These are phyloP conservation scores for Aptenodytes forsteri DNA, from an alignment of 2,113 vertebrate genomes.

Conservation along the genomic window DNA sequence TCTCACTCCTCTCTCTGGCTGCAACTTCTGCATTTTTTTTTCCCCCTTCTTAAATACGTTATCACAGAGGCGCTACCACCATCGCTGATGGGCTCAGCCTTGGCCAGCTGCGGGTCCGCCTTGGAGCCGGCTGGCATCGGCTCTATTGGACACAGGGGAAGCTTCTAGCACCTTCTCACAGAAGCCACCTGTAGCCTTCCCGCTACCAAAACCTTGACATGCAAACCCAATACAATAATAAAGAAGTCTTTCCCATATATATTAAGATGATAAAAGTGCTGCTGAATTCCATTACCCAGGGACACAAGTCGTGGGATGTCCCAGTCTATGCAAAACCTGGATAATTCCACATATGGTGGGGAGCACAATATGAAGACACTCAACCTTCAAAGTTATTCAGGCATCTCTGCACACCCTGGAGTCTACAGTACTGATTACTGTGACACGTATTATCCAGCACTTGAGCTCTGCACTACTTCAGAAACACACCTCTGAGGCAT, in stretches of 20 bases:
- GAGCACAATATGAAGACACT: not conserved
- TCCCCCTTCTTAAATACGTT: not conserved
- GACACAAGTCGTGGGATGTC: accelerated
- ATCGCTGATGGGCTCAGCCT: not conserved
- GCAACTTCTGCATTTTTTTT: too few species aligned
- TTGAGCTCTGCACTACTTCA: not conserved
- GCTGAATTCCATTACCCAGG: not conserved
- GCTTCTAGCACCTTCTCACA: not conserved
- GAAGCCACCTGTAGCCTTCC: not conserved
- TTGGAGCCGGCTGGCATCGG: not conserved
- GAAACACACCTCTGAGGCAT: not conserved
- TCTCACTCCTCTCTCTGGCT: too few species aligned
- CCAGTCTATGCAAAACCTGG: not conserved
- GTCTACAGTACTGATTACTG: not conserved
- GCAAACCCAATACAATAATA: not conserved
- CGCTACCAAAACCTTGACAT: not conserved
- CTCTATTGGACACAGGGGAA: not conserved
- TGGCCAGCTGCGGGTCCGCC: not conserved
- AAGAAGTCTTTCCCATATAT: not conserved
- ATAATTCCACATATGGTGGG: not conserved
- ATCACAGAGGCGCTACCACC: too few species aligned
- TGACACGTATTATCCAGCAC: not conserved
- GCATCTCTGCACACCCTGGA: not conserved
- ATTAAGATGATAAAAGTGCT: not conserved
- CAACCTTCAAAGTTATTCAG: not conserved